phyloP scores from a whole-genome alignment of 2,888 invertebrate genomes.

The Abrostola triplasia region DNA sequence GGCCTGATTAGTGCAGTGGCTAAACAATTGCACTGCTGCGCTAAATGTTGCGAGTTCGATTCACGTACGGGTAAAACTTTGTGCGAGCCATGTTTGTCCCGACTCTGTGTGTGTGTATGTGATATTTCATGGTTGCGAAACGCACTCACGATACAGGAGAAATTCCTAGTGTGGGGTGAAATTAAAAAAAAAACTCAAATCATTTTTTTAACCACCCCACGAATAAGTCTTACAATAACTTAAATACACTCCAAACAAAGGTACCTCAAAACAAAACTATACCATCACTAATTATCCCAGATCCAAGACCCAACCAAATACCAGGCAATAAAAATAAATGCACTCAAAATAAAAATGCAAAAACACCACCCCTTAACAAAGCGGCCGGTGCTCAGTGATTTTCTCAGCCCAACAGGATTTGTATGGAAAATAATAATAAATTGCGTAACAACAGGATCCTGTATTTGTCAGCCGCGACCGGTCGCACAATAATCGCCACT shows the following conservation, averaged over 20 bases:
- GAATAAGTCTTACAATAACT: not conserved
- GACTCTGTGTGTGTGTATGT: no score
- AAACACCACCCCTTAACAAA: constrained; percentile 21
- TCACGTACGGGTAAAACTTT: no score
- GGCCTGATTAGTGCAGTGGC: no score
- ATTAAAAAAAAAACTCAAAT: no score
- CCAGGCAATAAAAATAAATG: not conserved
- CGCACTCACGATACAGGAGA: no score
- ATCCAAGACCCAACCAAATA: not conserved
- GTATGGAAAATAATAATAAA: constrained; percentile 71
- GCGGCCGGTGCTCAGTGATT: constrained; percentile 53
- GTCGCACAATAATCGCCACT: constrained; percentile 79
- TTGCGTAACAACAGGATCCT: constrained; percentile 82
- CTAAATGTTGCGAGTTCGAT: no score
- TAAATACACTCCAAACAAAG: not conserved
- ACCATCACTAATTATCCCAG: not conserved
- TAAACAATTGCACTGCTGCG: no score
- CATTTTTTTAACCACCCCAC: no score
- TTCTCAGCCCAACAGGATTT: constrained; percentile 57
- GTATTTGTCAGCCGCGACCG: constrained; percentile 79
- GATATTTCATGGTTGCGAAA: no score
- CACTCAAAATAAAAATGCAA: constrained; percentile 5
- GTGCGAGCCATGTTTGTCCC: no score
- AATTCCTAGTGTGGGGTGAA: no score
- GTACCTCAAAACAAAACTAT: no score